Evolutionary conservation across 2,888 invertebrate species (phyloP).

Genomic region (Xylota segnis): DNA sequence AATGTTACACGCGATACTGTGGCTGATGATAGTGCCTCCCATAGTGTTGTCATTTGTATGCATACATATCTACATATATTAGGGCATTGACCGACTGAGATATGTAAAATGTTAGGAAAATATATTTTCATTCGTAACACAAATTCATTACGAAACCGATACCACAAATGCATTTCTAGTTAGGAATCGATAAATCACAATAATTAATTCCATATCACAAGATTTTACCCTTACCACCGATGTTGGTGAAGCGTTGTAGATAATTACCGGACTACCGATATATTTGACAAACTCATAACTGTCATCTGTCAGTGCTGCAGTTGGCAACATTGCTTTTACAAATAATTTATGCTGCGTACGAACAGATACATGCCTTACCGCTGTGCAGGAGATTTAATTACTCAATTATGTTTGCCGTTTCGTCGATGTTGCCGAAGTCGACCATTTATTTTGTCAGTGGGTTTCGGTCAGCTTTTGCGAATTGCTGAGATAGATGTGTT

Average conservation of each 20-base stretch:
- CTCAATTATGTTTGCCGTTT: conserved; percentile 24
- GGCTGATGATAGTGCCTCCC: background rate
- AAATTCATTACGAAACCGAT: conserved; percentile 28
- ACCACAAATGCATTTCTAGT: background rate
- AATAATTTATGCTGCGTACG: conserved; percentile 4
- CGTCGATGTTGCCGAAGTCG: conserved; percentile 8
- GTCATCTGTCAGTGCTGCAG: background rate
- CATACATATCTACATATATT: too few relatives aligned
- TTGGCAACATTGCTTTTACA: conserved; percentile 10
- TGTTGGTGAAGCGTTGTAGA: conserved; percentile 28
- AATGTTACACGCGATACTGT: background rate
- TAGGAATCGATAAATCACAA: conserved; percentile 5
- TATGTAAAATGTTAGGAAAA: background rate
- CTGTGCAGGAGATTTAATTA: conserved; percentile 27
- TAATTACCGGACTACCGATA: background rate
- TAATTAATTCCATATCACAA: conserved; percentile 18
- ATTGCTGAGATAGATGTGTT: background rate
- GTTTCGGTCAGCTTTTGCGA: background rate
- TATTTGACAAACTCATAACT: conserved; percentile 23
- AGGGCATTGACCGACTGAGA: conserved; percentile 21
- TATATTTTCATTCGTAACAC: conserved; percentile 12
- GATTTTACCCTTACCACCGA: conserved; percentile 9
- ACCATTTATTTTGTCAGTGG: conserved; percentile 3
- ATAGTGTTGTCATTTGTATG: conserved; percentile 8
- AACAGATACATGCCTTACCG: background rate